phyloP scores from a whole-genome alignment of 2,797 vertebrate genomes.

The Fundulus diaphanus region DNA sequence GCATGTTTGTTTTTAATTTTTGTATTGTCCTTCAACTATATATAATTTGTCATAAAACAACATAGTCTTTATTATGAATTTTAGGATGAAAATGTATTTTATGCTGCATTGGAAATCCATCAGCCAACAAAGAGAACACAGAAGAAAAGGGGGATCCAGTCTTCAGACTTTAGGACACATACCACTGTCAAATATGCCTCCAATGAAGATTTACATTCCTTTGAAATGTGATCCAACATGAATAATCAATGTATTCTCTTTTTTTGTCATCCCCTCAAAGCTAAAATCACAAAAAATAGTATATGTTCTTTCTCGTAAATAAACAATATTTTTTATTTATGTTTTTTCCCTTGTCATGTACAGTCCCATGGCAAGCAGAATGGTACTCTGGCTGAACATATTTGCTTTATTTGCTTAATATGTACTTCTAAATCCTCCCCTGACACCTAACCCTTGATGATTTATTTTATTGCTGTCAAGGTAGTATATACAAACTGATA shows the following conservation, averaged over 20 bases:
- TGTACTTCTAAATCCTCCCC: too few species aligned
- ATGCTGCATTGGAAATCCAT: slow-evolving; percentile 9
- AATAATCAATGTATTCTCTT: background rate
- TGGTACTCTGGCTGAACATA: too few species aligned
- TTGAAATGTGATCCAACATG: background rate
- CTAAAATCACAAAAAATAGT: background rate
- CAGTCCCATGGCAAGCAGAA: too few species aligned
- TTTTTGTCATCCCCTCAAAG: too few species aligned
- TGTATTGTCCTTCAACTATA: background rate
- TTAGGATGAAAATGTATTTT: background rate
- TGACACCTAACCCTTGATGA: too few species aligned
- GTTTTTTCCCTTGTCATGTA: too few species aligned
- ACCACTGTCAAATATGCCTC: background rate
- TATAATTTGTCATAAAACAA: background rate
- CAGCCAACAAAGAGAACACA: background rate
- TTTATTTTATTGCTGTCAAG: too few species aligned
- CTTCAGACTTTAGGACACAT: background rate
- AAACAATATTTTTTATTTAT: too few species aligned
- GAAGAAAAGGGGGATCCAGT: background rate
- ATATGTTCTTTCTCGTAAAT: background rate
- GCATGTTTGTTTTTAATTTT: background rate
- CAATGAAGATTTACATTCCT: too few species aligned
- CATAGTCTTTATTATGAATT: background rate
- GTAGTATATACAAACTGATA: too few species aligned
- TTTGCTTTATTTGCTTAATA: too few species aligned